These are phyloP conservation scores for Pterocles burchelli DNA, from an alignment of 2,113 vertebrate genomes.

Conservation along the genomic window DNA sequence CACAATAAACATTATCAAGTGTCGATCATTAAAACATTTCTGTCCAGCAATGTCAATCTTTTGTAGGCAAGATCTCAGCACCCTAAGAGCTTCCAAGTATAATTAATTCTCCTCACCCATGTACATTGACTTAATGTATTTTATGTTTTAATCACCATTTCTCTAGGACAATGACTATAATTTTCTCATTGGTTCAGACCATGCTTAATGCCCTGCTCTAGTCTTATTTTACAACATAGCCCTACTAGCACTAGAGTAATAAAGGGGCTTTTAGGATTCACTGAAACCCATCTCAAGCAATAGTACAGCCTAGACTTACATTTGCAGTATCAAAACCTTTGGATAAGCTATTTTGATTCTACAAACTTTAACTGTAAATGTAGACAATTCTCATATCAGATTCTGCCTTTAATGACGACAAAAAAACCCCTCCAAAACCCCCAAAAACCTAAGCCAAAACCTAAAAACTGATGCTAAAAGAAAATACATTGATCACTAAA, in stretches of 20 bases:
- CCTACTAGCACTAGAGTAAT: background rate
- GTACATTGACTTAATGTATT: background rate
- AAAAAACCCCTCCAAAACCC: no score
- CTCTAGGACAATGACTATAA: background rate
- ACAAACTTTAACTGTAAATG: background rate
- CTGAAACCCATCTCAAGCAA: background rate
- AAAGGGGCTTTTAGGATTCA: background rate
- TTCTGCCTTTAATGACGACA: background rate
- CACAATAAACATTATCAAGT: background rate
- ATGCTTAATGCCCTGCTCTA: background rate
- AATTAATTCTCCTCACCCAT: background rate
- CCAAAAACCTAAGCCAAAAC: background rate
- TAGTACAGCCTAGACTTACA: background rate
- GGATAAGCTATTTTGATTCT: background rate
- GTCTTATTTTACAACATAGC: background rate
- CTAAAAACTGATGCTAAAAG: background rate
- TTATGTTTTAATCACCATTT: background rate
- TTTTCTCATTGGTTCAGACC: background rate
- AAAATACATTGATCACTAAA: background rate
- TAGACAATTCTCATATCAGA: background rate
- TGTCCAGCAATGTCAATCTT: background rate
- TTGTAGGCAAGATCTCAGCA: background rate
- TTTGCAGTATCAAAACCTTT: background rate
- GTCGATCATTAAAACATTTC: background rate
- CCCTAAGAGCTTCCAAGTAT: background rate